A percentile compares a stretch with the other conserved stretches of the same genome.
Evolutionary conservation across 2,888 invertebrate genomes (phyloP).

Genomic region (Operophtera brumata): DNA sequence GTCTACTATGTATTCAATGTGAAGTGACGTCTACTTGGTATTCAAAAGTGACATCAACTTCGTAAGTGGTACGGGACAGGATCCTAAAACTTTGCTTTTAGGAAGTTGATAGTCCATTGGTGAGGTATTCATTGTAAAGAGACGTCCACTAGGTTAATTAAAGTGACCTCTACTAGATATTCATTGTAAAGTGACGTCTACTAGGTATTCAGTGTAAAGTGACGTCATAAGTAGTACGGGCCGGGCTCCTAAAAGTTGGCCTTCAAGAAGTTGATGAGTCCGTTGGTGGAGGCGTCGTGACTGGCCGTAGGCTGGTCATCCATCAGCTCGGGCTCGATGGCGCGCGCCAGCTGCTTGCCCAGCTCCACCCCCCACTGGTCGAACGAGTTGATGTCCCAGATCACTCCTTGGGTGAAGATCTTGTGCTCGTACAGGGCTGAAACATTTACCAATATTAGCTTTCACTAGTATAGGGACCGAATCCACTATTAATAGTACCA

Average conservation of each 20-base stretch:
- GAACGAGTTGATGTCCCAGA: slow-evolving; percentile 99
- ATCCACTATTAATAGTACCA: too few species aligned
- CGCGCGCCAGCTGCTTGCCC: slow-evolving; percentile 98
- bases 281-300: slow-evolving; percentile 98
- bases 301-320: slow-evolving; percentile 83
- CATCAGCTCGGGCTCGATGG: slow-evolving; percentile 96
- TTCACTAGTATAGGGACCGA: slow-evolving; percentile 5
- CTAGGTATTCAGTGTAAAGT: too few species aligned
- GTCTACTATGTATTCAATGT: too few species aligned
- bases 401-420: slow-evolving; percentile 98
- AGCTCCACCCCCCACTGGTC: slow-evolving; percentile 99
- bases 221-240: too few species aligned
- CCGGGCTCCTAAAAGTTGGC: slow-evolving; percentile 65
- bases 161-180: too few species aligned
- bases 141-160: too few species aligned
- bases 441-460: slow-evolving; percentile 25
- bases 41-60: too few species aligned
- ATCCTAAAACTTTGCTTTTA: slow-evolving; percentile 83
- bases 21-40: too few species aligned
- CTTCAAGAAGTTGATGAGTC: slow-evolving; percentile 97
- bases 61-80: too few species aligned
- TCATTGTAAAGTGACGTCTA: too few species aligned
- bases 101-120: slow-evolving; percentile 97
- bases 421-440: slow-evolving; percentile 98
- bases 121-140: too few species aligned